These are phyloP conservation scores for Lineus longissimus DNA, from an alignment of 1,140 invertebrate genomes.

Conservation along the genomic window DNA sequence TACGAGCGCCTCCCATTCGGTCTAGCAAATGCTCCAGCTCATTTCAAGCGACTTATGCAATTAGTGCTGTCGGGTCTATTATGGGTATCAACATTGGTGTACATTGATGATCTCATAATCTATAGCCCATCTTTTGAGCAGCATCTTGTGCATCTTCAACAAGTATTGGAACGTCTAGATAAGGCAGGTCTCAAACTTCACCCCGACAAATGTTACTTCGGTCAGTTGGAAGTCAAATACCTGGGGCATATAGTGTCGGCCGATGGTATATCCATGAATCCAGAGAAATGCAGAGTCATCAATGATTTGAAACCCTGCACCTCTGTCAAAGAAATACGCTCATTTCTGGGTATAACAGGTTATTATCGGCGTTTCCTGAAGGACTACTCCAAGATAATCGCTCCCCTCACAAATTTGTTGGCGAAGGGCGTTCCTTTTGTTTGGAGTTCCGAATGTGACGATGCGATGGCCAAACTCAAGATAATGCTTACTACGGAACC, in stretches of 20 bases:
- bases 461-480: conserved; percentile 19
- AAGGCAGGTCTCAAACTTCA: conserved; percentile 51
- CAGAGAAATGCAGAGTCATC: conserved; percentile 11
- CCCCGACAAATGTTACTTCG: conserved; percentile 51
- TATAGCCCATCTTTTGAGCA: conserved; percentile 41
- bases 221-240: conserved; percentile 39
- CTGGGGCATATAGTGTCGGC: conserved; percentile 39
- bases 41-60: conserved; percentile 17
- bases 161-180: conserved; percentile 45
- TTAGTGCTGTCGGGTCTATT: conserved; percentile 37
- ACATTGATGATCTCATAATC: conserved; percentile 58
- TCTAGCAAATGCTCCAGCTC: conserved; percentile 16
- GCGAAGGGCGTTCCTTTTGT: conserved; percentile 18
- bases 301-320: conserved; percentile 11
- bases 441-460: conserved; percentile 16
- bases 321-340: conserved; percentile 11
- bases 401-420: conserved; percentile 13
- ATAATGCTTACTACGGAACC: conserved; percentile 10
- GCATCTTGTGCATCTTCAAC: conserved; percentile 46
- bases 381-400: conserved; percentile 17
- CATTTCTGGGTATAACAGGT: conserved; percentile 22
- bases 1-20: conserved; percentile 21
- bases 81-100: conserved; percentile 37
- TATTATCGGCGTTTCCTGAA: conserved; percentile 24
- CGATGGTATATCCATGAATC: conserved; percentile 14